Evolutionary conservation across 1,140 invertebrate genomes (phyloP).

Genomic region (Dinoponera quadriceps): DNA sequence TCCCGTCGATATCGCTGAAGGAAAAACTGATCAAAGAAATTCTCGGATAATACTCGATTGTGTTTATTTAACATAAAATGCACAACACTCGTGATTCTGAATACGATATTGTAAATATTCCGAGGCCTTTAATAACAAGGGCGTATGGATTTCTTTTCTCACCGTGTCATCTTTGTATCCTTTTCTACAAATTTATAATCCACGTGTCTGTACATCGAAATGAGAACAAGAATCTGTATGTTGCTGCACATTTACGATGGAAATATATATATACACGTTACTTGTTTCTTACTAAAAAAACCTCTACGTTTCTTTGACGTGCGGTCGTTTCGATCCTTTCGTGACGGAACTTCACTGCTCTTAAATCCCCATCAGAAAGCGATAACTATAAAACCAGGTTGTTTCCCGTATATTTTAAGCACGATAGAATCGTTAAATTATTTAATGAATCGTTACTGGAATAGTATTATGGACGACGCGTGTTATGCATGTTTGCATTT

Average conservation of each 20-base stretch:
- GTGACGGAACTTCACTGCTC: neutral
- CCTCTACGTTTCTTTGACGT: neutral
- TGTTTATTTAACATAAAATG: constrained; percentile 8
- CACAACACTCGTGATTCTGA: constrained; percentile 24
- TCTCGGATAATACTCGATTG: constrained; percentile 6
- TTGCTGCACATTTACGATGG: constrained; percentile 67
- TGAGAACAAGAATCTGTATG: constrained; percentile 67
- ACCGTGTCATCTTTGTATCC: constrained; percentile 61
- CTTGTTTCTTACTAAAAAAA: constrained; percentile 56
- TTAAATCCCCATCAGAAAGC: too few species aligned
- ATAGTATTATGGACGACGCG: too few species aligned
- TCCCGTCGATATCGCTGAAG: neutral
- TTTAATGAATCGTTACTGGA: too few species aligned
- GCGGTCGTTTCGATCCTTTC: constrained; percentile 35
- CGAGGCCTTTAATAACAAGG: constrained; percentile 59
- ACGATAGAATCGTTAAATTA: too few species aligned
- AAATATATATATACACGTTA: constrained; percentile 72
- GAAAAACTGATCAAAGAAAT: constrained; percentile 6
- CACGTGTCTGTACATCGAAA: constrained; percentile 72
- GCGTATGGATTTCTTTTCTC: constrained; percentile 40
- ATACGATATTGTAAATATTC: constrained; percentile 41
- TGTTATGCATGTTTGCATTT: too few species aligned
- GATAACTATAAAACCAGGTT: too few species aligned
- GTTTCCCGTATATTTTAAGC: too few species aligned
- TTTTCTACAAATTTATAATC: constrained; percentile 64